Evolutionary conservation across 2,113 vertebrate species (phyloP), one percentile per base, ranked within the genome.

Genomic region (Leptobrachium leishanense): DNA sequence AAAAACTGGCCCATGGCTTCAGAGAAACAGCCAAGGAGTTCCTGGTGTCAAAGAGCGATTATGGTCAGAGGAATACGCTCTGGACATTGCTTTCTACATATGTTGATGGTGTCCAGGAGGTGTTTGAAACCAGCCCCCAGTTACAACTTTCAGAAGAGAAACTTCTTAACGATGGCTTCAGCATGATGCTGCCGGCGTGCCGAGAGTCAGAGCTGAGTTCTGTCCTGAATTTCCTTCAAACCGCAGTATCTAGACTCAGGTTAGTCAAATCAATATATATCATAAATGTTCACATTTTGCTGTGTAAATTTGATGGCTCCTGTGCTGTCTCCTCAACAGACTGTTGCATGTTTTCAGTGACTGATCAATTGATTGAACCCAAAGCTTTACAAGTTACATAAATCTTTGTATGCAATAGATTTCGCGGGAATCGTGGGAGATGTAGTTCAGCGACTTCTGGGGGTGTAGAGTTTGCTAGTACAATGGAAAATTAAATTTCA

Each of bases 111-210:
- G 94, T 96, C 77, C 92, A 95, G 4, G 96, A 98, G 88, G 95
- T 97, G 65, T 97, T 98, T 81, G 96, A 98, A 85, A 97, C 89
- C 2, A 97, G 97, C 86, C 43, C 82, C 79, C 86, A 82, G 81
- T 89, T 98, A 59, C 89, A 90, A 78, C 91, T 96, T 81, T 96
- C 98, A 3, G 95, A 99, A 82, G 98, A 98, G 72, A 96, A 93
- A 88, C 86, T 99, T 76, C 90, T 98, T n/a, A 95, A 93, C 59
- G 95, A 97, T 84, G 98, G 98, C 0, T 99, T 99, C 80, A 90
- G 91, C 74, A 95, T 98, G 94, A 83, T 99, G 85, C 90, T 98
- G 62, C 96, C 93, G 50, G 96, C 95, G 12, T 99, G 98, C 85
- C 92, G 92, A 79, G 92, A 91, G 82, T 90, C 93, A 1, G 96